phyloP scores from a whole-genome alignment of 2,113 vertebrate genomes.

The Oryzias celebensis region DNA sequence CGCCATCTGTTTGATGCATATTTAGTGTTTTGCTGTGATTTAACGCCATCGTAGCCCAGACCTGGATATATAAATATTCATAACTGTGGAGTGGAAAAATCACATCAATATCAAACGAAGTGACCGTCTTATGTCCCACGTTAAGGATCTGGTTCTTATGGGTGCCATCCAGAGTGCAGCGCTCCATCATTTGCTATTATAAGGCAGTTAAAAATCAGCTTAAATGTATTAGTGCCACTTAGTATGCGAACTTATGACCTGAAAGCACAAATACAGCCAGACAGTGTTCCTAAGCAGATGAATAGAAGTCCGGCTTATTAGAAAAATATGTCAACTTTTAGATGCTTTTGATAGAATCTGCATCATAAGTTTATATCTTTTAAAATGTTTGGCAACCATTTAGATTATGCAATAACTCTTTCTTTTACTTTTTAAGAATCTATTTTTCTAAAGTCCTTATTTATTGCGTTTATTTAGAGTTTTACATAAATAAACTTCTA shows the following conservation, averaged over 20 bases:
- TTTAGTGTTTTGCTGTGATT: constrained; percentile 50
- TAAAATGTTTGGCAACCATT: too few species aligned
- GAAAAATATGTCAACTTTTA: too few species aligned
- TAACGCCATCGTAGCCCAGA: constrained; percentile 46
- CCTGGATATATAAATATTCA: constrained; percentile 61
- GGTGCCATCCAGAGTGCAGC: constrained; percentile 26
- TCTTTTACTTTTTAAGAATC: neutral
- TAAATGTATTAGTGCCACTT: constrained; percentile 55
- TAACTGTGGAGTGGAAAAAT: constrained; percentile 17
- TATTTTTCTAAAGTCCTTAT: too few species aligned
- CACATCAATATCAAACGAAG: constrained; percentile 21
- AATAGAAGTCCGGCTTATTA: neutral
- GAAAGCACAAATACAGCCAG: constrained; percentile 31
- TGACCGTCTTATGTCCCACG: constrained; percentile 31
- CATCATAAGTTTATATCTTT: too few species aligned
- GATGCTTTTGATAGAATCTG: too few species aligned
- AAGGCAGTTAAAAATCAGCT: constrained; percentile 51
- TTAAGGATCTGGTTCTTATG: constrained; percentile 41
- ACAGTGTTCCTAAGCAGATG: constrained; percentile 45
- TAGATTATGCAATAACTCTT: constrained; percentile 13
- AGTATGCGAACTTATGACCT: constrained; percentile 40
- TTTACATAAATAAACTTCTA: too few species aligned
- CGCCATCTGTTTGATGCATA: constrained; percentile 50
- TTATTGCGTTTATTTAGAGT: too few species aligned
- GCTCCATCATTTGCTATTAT: constrained; percentile 47